phyloP scores from a whole-genome alignment of 2,888 invertebrate species.

The Erebia aethiops region DNA sequence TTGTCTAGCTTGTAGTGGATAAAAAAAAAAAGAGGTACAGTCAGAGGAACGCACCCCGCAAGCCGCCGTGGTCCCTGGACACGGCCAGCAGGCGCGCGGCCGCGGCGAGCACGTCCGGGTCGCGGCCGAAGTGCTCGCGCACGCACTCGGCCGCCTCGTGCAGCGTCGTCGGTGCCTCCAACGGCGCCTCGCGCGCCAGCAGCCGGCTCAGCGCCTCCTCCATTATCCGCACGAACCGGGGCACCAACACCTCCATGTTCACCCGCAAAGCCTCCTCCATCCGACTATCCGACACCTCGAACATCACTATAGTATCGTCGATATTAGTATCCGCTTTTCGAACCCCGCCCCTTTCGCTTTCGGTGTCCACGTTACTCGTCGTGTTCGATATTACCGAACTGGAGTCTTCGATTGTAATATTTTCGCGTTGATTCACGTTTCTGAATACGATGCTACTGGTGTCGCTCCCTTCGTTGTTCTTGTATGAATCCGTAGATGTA shows the following conservation, averaged over 20 bases:
- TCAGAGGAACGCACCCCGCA: slow-evolving; percentile 49
- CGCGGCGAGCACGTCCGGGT: slow-evolving; percentile 52
- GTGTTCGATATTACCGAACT: slow-evolving; percentile 9
- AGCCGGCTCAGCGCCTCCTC: slow-evolving; percentile 65
- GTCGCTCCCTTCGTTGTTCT: neutral
- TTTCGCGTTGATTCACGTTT: neutral
- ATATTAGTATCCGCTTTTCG: neutral
- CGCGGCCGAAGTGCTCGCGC: slow-evolving; percentile 51
- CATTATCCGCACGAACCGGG: slow-evolving; percentile 71
- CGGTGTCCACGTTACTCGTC: neutral
- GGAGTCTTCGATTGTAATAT: slow-evolving; percentile 5
- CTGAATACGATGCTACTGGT: neutral
- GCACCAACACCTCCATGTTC: slow-evolving; percentile 68
- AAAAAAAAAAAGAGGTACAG: no score
- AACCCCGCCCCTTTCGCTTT: neutral
- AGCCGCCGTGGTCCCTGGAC: slow-evolving; percentile 55
- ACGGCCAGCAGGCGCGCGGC: slow-evolving; percentile 55
- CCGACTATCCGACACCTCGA: slow-evolving; percentile 51
- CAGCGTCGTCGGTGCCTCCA: slow-evolving; percentile 62
- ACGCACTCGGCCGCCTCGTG: slow-evolving; percentile 65
- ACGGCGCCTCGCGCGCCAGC: slow-evolving; percentile 51
- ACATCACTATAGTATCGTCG: slow-evolving; percentile 51
- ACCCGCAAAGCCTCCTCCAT: slow-evolving; percentile 60
- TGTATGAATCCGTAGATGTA: slow-evolving; percentile 4
- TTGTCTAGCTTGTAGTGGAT: no score